Base-by-base conservation (phyloP, 2,888 invertebrate species). In the Sinhomidia bicolor region DNA sequence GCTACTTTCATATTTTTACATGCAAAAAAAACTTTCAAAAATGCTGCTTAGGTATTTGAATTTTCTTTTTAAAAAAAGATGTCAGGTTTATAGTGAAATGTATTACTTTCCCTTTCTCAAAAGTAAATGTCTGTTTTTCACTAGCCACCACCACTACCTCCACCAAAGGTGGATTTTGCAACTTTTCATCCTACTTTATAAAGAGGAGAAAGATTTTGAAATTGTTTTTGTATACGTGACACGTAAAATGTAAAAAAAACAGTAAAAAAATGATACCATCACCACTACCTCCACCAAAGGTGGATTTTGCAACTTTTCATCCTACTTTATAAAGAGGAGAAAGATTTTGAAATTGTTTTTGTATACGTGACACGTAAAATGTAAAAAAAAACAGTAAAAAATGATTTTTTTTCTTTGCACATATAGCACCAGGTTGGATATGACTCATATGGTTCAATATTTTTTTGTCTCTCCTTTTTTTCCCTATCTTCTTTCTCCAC, bases 321-420 rank as follows among this genome's bases (percentile, higher is more conserved):
- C 47, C 47, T 47, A 12, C 10, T 47, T 47, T 47, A n/a, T n/a
- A n/a, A n/a, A n/a, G n/a, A n/a, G n/a, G n/a, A n/a, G n/a, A n/a
- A n/a, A n/a, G n/a, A 14, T 47, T 47, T 47, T 47, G 57, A 57
- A 57, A 57, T 57, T 57, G 57, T 57, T 57, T 57, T 57, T 57
- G 57, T 57, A 20, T 4, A 20, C 57, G 20, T 4, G 57, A 3
- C 7, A 36, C 47, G 6, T 4, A 47, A 57, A 57, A 20, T 57
- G 57, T 57, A 20, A 57, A 20, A 9, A 57, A 57, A 47, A 47
- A 3, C n/a, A 47, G 10, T 47, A 12, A 14, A 47, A 47, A 47
- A 2, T 14, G 47, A 12, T 5, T 36, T 36, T 36, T 36, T 7
- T 36, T 36, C 7, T 36, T 36, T 7, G 3, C 36, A 36, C 36